A percentile compares a stretch with the other conserved stretches of the same genome.
Evolutionary conservation across 2,888 invertebrate species (phyloP).

Genomic region (Crocallis elinguaria): DNA sequence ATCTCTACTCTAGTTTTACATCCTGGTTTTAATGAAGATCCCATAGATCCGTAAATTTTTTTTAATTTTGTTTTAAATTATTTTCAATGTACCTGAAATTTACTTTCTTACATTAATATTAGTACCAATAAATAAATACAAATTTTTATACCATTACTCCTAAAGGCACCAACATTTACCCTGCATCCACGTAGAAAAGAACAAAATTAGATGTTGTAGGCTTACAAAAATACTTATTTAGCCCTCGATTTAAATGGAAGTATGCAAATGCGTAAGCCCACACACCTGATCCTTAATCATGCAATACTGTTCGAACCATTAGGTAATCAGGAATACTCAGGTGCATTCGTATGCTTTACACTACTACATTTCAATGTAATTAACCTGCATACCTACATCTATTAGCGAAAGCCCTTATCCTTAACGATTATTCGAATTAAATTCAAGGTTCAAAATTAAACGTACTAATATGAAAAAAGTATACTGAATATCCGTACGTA

Average conservation of each 20-base stretch:
- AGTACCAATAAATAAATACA: neutral
- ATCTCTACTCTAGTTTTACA: no score
- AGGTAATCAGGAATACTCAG: constrained; percentile 13
- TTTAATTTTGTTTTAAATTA: no score
- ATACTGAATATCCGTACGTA: no score
- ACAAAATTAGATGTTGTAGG: neutral
- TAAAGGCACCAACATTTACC: neutral
- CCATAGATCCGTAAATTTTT: no score
- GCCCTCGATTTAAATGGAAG: constrained; percentile 19
- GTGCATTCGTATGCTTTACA: constrained; percentile 1
- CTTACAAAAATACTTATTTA: neutral
- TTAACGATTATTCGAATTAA: neutral
- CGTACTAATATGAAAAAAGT: no score
- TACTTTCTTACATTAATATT: no score
- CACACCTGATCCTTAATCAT: constrained; percentile 26
- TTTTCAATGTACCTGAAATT: no score
- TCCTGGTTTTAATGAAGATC: no score
- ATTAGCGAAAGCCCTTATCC: neutral
- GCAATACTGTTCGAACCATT: constrained; percentile 6
- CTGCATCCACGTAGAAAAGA: no score
- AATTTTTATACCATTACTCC: neutral
- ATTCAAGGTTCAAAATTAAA: no score
- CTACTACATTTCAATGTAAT: neutral
- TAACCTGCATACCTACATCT: neutral
- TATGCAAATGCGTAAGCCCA: constrained; percentile 27